Base-by-base conservation (phyloP, 1,140 invertebrate species). In the Hesperophylax magnus region DNA sequence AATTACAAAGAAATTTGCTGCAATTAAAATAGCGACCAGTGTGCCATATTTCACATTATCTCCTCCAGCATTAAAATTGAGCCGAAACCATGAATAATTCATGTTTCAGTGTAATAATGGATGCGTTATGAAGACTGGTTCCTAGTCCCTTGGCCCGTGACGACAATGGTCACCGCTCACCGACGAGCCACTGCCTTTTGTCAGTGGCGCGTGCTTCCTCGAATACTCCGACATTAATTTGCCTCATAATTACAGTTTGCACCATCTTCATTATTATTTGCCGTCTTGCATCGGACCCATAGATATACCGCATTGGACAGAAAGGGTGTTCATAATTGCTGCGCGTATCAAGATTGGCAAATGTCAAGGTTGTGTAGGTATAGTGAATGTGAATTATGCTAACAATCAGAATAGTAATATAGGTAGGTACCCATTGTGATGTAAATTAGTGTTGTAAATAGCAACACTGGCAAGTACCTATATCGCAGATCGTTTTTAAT, bases 201-300 rank as follows among this genome's bases (percentile, higher is more conserved):
- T 31, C 56, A 77, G n/a, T 61, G 74, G 74, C 54, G 74, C 74
- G 74, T 77, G 74, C 54, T 77, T 77, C 74, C 74, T 77, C 20
- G n/a, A 54, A 24, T 11, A 27, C 39, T 15, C n/a, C 7, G 18
- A 27, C 24, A 65, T 22, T 65, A 65, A 24, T 65, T 22, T 65
- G 24, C 8, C 61, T 27, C 1, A 69, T 39, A 39, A 69, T 39
- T 69, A 52, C 20, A 15, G 53, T 54, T 15, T 54, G 14, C 61
- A 14, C 61, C 15, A 17, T 65, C 20, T 65, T 27, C 1, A 65
- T 22, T 65, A 8, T 63, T 63, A 18, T 63, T 63, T 20, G 18
- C 22, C n/a, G 22, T 15, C 4, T 63, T 24, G n/a, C 60, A 27
- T 24, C n/a, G n/a, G n/a, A n/a, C n/a, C n/a, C n/a, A n/a, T n/a